Evolutionary conservation across 1,140 invertebrate species (phyloP), one percentile per base, ranked within the genome.

Genomic region (Carcinoscorpius rotundicauda): DNA sequence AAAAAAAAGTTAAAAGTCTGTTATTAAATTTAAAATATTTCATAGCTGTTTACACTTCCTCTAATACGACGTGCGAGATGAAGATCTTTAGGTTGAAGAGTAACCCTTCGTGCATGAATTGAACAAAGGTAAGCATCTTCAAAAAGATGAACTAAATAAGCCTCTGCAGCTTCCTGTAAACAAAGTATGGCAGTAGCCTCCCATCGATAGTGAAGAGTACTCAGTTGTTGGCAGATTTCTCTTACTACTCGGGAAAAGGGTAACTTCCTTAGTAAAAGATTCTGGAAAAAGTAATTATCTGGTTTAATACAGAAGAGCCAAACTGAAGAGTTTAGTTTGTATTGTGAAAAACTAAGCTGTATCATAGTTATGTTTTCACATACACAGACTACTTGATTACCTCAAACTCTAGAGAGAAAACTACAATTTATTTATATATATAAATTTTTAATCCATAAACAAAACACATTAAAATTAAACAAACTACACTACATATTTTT

Each of bases 171-270:
- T 68, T 78, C 75, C 60, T 75, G 73, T 5, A 78, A 63, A n/a
- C 72, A 72, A 11, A 57, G 29, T 10, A 72, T 10, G 49, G 72
- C 72, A 55, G 9, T 48, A 50, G 8, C 48, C 51, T 49, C 6
- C 60, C 60, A 66, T 1, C 9, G n/a, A 9, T 11, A 52, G 4
- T 9, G 5, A 6, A 9, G 50, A 10, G 4, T 86, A 69, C 79
- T 79, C 73, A 79, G 78, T 76, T 89, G 86, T 68, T 89, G 87
- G 3, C 87, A 86, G 66, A 91, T 90, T 82, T 91, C 87, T 55
- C 76, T 69, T 11, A 77, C 77, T 6, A 77, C 67, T 58, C 76
- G 71, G 66, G 76, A 72, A 72, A 78, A 78, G 50, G 77, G 77
- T 64, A 77, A 59, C 66, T 79, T 78, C 62, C 75, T 66, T 66